These are phyloP conservation scores for Octonoba sinensis DNA, from an alignment of 2,888 invertebrate genomes.

Conservation along the genomic window DNA sequence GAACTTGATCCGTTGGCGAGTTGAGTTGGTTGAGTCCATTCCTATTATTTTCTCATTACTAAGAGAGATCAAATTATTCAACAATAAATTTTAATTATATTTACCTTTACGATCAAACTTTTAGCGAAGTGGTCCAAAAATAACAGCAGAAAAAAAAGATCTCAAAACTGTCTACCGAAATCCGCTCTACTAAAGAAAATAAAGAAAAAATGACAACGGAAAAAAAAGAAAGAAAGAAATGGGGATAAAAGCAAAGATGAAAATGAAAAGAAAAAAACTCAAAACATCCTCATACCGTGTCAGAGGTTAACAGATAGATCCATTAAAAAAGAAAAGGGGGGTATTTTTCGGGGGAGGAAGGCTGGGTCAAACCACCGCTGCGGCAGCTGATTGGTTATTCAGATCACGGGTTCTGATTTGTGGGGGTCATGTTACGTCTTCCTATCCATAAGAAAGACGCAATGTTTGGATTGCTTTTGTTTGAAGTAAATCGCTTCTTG, in stretches of 20 bases:
- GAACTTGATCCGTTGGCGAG: no score
- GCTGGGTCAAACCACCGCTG: constrained; percentile 21
- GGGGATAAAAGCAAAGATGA: constrained; percentile 6
- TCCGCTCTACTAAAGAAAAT: constrained; percentile 33
- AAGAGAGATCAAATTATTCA: no score
- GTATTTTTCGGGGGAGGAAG: constrained; percentile 5
- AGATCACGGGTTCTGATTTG: constrained; percentile 59
- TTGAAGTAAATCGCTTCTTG: constrained; percentile 22
- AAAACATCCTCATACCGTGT: constrained; percentile 57
- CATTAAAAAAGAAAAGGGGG: constrained; percentile 50
- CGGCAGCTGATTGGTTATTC: constrained; percentile 59
- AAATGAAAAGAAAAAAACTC: constrained; percentile 33
- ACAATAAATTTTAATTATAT: no score
- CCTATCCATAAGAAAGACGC: constrained; percentile 19
- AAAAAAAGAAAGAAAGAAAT: neutral
- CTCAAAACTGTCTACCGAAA: constrained; percentile 29
- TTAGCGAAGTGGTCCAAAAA: no score
- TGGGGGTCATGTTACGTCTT: constrained; percentile 63
- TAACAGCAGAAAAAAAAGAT: no score
- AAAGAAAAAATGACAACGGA: neutral
- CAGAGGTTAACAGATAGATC: constrained; percentile 64
- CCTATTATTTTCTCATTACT: no score
- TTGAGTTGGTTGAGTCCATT: no score
- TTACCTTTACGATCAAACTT: no score
- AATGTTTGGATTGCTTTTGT: neutral